Evolutionary conservation across 2,113 vertebrate species (phyloP).

Genomic region (Cololabis saira): DNA sequence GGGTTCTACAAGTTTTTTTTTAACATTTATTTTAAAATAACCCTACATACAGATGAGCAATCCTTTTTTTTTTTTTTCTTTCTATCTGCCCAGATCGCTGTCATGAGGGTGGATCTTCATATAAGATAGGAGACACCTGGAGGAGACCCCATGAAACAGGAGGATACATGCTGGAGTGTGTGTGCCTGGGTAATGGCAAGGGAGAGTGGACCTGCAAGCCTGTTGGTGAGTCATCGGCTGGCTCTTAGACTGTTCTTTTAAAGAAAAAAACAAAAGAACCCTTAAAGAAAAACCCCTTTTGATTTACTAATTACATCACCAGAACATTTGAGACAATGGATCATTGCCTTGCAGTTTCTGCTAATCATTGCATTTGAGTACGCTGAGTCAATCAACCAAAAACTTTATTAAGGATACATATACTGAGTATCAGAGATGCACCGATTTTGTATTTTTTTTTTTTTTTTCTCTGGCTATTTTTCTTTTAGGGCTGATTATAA

Average conservation of each 20-base stretch:
- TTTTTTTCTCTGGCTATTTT: too few relatives aligned
- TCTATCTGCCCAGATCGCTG: slow-evolving; percentile 87
- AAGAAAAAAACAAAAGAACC: neutral
- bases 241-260: neutral
- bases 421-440: too few relatives aligned
- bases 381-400: too few relatives aligned
- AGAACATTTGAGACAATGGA: too few relatives aligned
- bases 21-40: neutral
- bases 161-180: slow-evolving; percentile 95
- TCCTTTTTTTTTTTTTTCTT: neutral
- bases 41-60: neutral
- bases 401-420: too few relatives aligned
- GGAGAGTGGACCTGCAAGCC: slow-evolving; percentile 99
- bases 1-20: slow-evolving; percentile 6
- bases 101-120: slow-evolving; percentile 94
- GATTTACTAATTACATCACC: neutral
- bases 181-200: slow-evolving; percentile 96
- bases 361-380: too few relatives aligned
- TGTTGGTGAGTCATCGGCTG: slow-evolving; percentile 82
- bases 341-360: too few relatives aligned
- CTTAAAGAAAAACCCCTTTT: neutral
- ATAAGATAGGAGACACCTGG: slow-evolving; percentile 97
- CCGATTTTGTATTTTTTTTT: too few relatives aligned
- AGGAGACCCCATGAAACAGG: slow-evolving; percentile 92
- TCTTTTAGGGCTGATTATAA: too few relatives aligned